Conservation (phyloP, 2,888 invertebrate genomes). For the Drosophila paramelanica region DNA sequence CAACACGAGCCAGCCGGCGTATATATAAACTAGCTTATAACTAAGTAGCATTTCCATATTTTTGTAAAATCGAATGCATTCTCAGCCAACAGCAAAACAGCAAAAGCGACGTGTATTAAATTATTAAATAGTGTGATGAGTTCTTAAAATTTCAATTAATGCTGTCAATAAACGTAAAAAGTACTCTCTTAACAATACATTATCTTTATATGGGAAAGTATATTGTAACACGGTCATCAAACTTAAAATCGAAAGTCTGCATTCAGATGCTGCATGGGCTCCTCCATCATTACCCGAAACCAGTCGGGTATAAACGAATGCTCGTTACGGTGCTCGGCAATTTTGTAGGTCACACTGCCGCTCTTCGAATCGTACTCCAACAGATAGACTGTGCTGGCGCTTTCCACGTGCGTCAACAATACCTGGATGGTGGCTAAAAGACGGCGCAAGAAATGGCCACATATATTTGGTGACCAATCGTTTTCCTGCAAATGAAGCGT, state of each 20-base stretch:
- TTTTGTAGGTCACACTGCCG: conserved; percentile 26
- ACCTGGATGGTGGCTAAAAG: conserved; percentile 27
- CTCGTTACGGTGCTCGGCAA: conserved; percentile 19
- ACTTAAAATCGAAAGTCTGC: neutral
- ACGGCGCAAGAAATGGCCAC: conserved; percentile 45
- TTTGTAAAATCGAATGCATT: conserved; percentile 79
- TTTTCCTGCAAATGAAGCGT: conserved; percentile 22
- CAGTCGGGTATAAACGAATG: conserved; percentile 64
- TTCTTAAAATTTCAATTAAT: conserved; percentile 51
- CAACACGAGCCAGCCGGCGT: conserved; percentile 9
- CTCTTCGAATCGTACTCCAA: conserved; percentile 38
- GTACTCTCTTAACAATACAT: conserved; percentile 23
- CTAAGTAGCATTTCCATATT: conserved; percentile 78
- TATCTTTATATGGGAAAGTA: neutral
- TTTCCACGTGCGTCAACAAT: conserved; percentile 27
- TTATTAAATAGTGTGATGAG: conserved; percentile 61
- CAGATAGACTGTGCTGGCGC: conserved; percentile 46
- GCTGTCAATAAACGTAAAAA: conserved; percentile 51
- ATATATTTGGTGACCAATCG: conserved; percentile 40
- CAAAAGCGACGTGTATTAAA: conserved; percentile 63
- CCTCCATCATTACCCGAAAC: conserved; percentile 44
- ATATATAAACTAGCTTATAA: conserved; percentile 45
- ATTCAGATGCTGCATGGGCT: conserved; percentile 16
- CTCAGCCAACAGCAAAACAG: conserved; percentile 55
- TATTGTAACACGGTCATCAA: neutral